Evolutionary conservation across 1,140 invertebrate genomes (phyloP), one percentile per base, ranked within the genome.

Genomic region (Tetramorium alpestre): DNA sequence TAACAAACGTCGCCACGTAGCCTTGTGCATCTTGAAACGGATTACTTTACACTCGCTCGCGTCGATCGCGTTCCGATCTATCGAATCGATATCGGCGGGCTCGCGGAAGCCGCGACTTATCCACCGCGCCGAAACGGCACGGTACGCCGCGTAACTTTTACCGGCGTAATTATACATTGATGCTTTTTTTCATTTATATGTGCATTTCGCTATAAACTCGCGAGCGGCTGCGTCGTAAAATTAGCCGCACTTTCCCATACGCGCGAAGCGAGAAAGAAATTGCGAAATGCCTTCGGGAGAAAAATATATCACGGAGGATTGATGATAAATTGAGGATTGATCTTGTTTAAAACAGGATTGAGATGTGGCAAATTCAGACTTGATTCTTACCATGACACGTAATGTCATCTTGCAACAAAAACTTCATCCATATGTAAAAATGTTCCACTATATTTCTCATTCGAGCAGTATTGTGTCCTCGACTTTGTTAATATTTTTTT

Each of bases 11-110:
- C 49, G 60, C 58, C 54, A 69, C 22, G 70, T 58, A 11, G 65
- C 88, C 86, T 90, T 88, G 80, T 76, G n/a, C 73, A 89, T 87
- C 69, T 65, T 25, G 54, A 58, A 60, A 67, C n/a, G 54, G 78
- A 89, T 89, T 58, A 77, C 6, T 86, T 89, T 89, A 72, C 70
- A 64, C 56, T 54, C 7, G 58, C 51, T 51, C 51, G 38, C 41
- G 22, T 25, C 73, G 72, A 72, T 69, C 38, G 60, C 33, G 49
- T 11, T 25, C 33, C 11, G 28, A 51, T 77, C 44, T 28, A 33
- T 22, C 13, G 65, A 60, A 70, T 60, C 44, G 25, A 56, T 41
- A 56, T 41, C 4, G 28, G 16, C 28, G 28, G 25, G 54, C 10
- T 28, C 4, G 67, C 51, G 65, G 33, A 82, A 82, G 54, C 33